Evolutionary conservation across 2,888 invertebrate genomes (phyloP).

Genomic region (Uropetala carovei): DNA sequence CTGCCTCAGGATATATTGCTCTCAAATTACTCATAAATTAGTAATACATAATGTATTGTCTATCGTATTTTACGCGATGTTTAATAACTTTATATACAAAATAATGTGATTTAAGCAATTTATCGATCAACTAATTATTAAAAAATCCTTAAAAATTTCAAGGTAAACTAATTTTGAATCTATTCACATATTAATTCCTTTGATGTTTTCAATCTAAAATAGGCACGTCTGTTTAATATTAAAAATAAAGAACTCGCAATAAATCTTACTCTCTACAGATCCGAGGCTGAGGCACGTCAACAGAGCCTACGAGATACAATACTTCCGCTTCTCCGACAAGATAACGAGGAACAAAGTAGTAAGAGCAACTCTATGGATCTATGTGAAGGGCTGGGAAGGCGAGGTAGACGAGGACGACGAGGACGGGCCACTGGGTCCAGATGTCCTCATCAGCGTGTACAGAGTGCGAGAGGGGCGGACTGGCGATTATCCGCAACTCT

Average conservation of each 20-base stretch:
- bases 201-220: no score
- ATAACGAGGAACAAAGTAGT: slow-evolving; percentile 83
- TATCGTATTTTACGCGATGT: no score
- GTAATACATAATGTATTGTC: no score
- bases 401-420: slow-evolving; percentile 67
- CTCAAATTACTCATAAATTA: no score
- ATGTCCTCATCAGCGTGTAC: slow-evolving; percentile 61
- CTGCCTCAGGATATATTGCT: no score
- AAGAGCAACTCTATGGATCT: slow-evolving; percentile 84
- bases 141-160: no score
- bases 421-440: slow-evolving; percentile 20
- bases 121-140: no score
- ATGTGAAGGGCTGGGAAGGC: slow-evolving; percentile 76
- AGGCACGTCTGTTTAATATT: no score
- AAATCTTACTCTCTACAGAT: slow-evolving; percentile 77
- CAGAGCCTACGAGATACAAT: slow-evolving; percentile 82
- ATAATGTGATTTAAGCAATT: no score
- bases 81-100: no score
- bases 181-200: no score
- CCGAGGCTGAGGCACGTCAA: slow-evolving; percentile 82
- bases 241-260: neutral
- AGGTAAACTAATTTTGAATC: no score
- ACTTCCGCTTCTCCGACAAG: slow-evolving; percentile 85
- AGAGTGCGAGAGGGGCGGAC: slow-evolving; percentile 43
- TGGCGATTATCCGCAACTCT: slow-evolving; percentile 46